Evolutionary conservation across 2,888 invertebrate species (phyloP).

Genomic region (Hylaea fasciaria): DNA sequence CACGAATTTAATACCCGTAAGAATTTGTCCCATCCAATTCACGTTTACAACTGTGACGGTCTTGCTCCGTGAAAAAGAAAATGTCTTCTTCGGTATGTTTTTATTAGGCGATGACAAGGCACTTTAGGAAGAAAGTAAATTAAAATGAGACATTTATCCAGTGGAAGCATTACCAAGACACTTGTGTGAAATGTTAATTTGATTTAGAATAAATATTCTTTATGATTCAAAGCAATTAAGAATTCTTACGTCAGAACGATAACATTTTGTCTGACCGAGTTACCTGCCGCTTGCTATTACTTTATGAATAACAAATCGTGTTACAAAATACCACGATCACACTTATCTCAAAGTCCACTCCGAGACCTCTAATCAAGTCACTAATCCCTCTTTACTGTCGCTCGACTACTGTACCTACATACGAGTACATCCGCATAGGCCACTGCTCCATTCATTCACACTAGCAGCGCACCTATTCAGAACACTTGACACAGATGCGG

Average conservation of each 20-base stretch:
- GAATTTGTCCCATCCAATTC: slow-evolving; percentile 36
- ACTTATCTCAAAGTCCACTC: neutral
- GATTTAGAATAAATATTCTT: neutral
- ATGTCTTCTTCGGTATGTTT: slow-evolving; percentile 39
- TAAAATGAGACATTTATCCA: slow-evolving; percentile 41
- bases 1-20: slow-evolving; percentile 5
- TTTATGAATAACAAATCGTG: no score
- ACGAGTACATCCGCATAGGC: slow-evolving; percentile 33
- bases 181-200: neutral
- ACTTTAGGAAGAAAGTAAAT: slow-evolving; percentile 39
- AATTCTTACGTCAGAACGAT: no score
- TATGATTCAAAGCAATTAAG: neutral
- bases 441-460: slow-evolving; percentile 32
- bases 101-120: slow-evolving; percentile 42
- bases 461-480: slow-evolving; percentile 40
- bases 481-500: slow-evolving; percentile 47
- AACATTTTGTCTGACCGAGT: no score
- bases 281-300: no score
- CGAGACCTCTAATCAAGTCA: slow-evolving; percentile 11
- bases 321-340: no score
- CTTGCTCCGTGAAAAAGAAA: slow-evolving; percentile 38
- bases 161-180: slow-evolving; percentile 22
- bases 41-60: slow-evolving; percentile 32
- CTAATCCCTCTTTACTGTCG: slow-evolving; percentile 11
- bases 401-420: slow-evolving; percentile 7